Conservation (phyloP, 2,797 vertebrate species). For the Mormyrus proboscirostris region DNA sequence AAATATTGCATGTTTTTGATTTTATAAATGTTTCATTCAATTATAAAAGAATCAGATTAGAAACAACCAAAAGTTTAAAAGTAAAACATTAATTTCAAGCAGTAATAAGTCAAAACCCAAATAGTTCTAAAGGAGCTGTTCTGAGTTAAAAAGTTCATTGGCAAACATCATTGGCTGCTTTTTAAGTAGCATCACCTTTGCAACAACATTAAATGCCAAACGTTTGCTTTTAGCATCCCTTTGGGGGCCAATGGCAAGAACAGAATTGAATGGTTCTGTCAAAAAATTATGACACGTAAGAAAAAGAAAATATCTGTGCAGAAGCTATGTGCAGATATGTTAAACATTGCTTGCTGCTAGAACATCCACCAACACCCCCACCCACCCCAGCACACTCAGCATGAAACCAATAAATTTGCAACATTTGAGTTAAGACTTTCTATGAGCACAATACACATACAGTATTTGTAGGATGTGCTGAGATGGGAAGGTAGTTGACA, state of each 20-base stretch:
- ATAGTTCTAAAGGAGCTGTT: neutral
- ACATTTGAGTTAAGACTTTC: neutral
- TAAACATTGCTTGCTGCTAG: neutral
- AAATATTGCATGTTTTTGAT: neutral
- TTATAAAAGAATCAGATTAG: neutral
- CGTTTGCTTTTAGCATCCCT: neutral
- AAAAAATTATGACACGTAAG: neutral
- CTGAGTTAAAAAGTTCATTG: neutral
- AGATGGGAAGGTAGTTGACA: neutral
- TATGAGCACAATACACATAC: neutral
- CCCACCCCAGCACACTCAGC: no score
- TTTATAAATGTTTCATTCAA: neutral
- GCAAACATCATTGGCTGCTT: neutral
- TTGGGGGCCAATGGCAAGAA: neutral
- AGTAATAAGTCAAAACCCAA: neutral
- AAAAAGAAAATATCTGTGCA: neutral
- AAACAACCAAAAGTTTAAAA: neutral
- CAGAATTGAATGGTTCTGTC: neutral
- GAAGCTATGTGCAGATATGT: neutral
- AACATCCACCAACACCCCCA: no score
- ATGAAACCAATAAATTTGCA: neutral
- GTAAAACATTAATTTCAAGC: neutral
- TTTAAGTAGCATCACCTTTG: neutral
- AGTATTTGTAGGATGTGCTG: neutral
- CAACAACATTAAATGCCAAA: neutral